Evolutionary conservation across 2,797 vertebrate species (phyloP), one percentile per base, ranked within the genome.

Genomic region (Aulostomus chinensis): DNA sequence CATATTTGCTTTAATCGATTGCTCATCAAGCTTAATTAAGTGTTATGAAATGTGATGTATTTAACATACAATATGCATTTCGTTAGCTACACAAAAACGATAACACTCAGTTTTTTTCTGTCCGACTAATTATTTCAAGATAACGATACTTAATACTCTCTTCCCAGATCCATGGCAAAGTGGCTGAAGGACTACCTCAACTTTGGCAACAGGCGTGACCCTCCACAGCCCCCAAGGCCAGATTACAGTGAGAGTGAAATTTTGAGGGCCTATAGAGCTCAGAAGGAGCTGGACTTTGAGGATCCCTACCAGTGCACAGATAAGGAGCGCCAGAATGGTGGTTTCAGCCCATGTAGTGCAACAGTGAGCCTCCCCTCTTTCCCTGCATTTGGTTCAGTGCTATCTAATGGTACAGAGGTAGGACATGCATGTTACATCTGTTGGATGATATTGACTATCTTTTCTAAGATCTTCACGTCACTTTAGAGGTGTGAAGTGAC

Each of bases 211-310:
- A 91, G 91, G 86, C 92, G 92, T 76, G 91, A 92, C 61, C 94
- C 94, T 81, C 83, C 94, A 61, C 68, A 92, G 89, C 90, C 94
- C 83, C 82, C 94, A 34, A 93, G 93, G 61, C 94, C 94, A 0
- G 94, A 96, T 78, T 97, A 97, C 88, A 94, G 87, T 0, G 95
- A 97, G 50, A 96, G 94, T 22, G 95, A 95, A 68, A 93, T 96
- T 64, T 77, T 96, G 24, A 84, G 92, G 68, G 95, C 94, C 7
- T 97, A 97, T 74, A 85, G 93, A 5, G 92, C 86, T 31, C 95
- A 97, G 77, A 96, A 94, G 58, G 89, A 91, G 21, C 73, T 95
- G 49, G 95, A 97, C 49, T 97, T 97, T 7, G 95, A 97, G 58
- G 94, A 97, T 60, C 95, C 95, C 0, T 97, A 97, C 43, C 91